A percentile compares a stretch with the other conserved stretches of the same genome.
Conservation (phyloP, 2,797 vertebrate genomes). For the Rallus crepitans region DNA sequence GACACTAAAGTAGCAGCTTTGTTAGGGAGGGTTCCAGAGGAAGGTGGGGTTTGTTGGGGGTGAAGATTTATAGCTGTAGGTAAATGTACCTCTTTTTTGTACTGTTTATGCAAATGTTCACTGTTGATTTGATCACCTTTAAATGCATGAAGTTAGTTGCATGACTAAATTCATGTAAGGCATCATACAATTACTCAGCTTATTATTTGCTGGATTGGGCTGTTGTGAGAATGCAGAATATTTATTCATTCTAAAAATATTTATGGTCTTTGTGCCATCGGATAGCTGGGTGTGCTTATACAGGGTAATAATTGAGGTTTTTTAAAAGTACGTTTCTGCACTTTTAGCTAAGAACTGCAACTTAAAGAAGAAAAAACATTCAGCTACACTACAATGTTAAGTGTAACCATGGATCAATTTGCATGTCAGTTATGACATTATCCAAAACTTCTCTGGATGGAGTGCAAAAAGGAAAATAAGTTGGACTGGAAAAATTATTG, state of each 20-base stretch:
- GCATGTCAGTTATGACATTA: background rate
- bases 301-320: accelerated
- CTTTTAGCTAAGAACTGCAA: background rate
- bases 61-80: background rate
- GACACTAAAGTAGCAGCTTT: background rate
- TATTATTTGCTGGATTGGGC: background rate
- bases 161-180: background rate
- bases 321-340: background rate
- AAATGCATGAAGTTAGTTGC: background rate
- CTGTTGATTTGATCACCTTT: background rate
- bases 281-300: background rate
- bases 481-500: background rate
- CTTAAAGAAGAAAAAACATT: background rate
- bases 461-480: background rate
- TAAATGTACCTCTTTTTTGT: background rate
- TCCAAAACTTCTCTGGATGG: background rate
- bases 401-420: accelerated
- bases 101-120: background rate
- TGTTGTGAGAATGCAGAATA: background rate
- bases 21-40: background rate
- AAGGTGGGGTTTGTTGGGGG: background rate
- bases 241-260: background rate
- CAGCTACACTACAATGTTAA: background rate
- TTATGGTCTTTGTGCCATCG: background rate
- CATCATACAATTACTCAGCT: background rate